These are phyloP conservation scores for Novumbra hubbsi DNA, from an alignment of 2,797 vertebrate genomes.

Conservation along the genomic window DNA sequence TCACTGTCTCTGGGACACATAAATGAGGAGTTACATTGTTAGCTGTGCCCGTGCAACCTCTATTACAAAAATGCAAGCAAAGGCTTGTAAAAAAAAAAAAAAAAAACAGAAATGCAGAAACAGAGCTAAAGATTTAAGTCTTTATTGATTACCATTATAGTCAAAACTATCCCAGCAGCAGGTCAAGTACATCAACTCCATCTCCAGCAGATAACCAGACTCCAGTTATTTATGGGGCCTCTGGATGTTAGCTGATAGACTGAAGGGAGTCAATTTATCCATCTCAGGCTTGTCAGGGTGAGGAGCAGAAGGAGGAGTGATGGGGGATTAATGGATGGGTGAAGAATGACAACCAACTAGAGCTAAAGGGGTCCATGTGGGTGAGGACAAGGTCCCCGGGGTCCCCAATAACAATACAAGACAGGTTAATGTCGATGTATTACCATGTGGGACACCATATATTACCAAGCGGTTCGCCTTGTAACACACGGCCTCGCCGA, in stretches of 20 bases:
- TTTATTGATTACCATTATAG: background rate
- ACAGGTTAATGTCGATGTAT: background rate
- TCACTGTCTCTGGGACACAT: too few relatives aligned
- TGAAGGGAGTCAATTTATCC: constrained; percentile 18
- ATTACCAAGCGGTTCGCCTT: constrained; percentile 14
- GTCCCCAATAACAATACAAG: background rate
- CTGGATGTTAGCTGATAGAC: constrained; percentile 25
- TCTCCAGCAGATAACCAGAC: constrained; percentile 6
- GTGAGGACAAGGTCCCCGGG: too few relatives aligned
- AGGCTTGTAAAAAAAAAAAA: background rate
- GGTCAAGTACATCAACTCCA: background rate
- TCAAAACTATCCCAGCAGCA: background rate
- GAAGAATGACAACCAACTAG: constrained; percentile 1
- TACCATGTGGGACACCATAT: background rate
- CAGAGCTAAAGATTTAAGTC: background rate
- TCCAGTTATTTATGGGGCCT: constrained; percentile 27
- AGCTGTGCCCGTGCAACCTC: too few relatives aligned
- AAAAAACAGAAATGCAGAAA: background rate
- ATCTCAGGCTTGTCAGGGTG: background rate
- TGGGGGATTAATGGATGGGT: constrained; percentile 18
- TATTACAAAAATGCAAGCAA: background rate
- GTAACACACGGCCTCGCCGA: background rate
- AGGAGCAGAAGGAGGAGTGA: constrained; percentile 8
- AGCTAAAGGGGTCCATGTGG: background rate
- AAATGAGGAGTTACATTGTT: too few relatives aligned